Evolutionary conservation across 2,113 vertebrate genomes (phyloP).

Genomic region (Anas platyrhynchos): DNA sequence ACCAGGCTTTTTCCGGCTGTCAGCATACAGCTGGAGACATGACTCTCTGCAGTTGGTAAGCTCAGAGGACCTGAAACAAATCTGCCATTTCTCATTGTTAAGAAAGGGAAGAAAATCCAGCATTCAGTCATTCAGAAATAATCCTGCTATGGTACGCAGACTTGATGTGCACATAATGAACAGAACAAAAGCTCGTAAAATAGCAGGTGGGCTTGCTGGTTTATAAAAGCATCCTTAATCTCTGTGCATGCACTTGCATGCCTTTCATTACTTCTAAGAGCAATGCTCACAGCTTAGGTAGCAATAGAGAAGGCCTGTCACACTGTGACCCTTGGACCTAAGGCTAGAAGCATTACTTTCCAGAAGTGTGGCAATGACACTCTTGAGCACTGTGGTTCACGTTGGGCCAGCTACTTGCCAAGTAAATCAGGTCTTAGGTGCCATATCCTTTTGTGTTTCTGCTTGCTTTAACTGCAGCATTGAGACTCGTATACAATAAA

Average conservation of each 20-base stretch:
- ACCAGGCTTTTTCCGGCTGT: accelerated
- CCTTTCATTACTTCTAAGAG: background rate
- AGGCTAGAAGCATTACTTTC: background rate
- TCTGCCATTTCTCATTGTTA: background rate
- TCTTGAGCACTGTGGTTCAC: accelerated
- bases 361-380: background rate
- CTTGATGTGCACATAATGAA: too few relatives aligned
- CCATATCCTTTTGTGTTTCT: background rate
- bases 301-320: background rate
- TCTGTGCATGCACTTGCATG: background rate
- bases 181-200: background rate
- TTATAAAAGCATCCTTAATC: background rate
- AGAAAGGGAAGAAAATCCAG: background rate
- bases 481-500: background rate
- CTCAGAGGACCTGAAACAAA: background rate
- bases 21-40: background rate
- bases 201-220: background rate
- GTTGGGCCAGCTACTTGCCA: background rate
- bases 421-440: background rate
- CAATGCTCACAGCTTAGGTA: background rate
- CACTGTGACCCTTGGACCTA: background rate
- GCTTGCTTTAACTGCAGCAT: background rate
- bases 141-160: accelerated
- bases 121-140: background rate
- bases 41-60: background rate